Conservation (phyloP, 2,888 invertebrate species). For the Dryocosmus kuriphilus region DNA sequence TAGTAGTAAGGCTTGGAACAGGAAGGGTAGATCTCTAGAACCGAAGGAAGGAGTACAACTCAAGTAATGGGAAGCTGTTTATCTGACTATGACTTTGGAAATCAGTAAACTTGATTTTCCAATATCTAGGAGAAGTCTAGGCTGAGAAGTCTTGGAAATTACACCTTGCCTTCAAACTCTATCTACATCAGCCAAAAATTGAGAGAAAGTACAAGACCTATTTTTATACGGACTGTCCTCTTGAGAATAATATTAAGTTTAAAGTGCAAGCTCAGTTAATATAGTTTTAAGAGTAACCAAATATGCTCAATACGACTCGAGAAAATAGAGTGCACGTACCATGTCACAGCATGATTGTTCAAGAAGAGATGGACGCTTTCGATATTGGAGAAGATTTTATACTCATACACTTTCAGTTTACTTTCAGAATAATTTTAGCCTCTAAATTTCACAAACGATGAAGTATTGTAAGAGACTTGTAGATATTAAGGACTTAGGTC, state of each 20-base stretch:
- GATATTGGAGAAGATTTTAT: background rate
- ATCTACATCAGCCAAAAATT: background rate
- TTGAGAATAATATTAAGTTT: background rate
- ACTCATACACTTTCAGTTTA: background rate
- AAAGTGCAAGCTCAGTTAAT: slow-evolving; percentile 14
- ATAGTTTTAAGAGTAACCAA: slow-evolving; percentile 22
- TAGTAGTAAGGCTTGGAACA: slow-evolving; percentile 79
- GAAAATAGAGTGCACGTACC: slow-evolving; percentile 12
- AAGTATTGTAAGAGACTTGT: slow-evolving; percentile 41
- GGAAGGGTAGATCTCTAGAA: slow-evolving; percentile 68
- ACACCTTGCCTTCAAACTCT: background rate
- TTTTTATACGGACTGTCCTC: slow-evolving; percentile 12
- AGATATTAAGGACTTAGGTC: slow-evolving; percentile 41
- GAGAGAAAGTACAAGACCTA: background rate
- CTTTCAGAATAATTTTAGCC: background rate
- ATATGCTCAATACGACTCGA: slow-evolving; percentile 22
- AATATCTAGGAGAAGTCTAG: slow-evolving; percentile 64
- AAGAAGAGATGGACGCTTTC: background rate
- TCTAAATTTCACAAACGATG: slow-evolving; percentile 36
- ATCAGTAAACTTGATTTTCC: slow-evolving; percentile 80
- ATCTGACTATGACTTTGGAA: slow-evolving; percentile 85
- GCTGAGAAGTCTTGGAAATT: slow-evolving; percentile 64
- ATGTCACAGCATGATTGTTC: slow-evolving; percentile 7
- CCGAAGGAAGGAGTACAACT: slow-evolving; percentile 84
- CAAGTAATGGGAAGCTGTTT: slow-evolving; percentile 84